These are phyloP conservation scores for Euzetes globulus DNA, from an alignment of 2,888 invertebrate species.

Conservation along the genomic window DNA sequence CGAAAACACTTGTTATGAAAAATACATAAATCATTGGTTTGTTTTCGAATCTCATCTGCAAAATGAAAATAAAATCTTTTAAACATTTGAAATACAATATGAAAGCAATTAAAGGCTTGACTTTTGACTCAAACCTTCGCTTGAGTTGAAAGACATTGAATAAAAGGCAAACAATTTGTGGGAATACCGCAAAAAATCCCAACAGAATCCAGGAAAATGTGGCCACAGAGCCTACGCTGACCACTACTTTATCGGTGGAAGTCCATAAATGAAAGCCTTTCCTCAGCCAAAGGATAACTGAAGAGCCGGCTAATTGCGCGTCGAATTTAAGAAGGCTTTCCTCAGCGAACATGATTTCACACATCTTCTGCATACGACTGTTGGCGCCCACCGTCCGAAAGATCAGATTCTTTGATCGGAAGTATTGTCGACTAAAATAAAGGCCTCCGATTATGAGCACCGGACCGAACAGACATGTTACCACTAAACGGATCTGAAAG, in stretches of 20 bases:
- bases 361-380: constrained; percentile 43
- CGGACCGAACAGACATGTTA: constrained; percentile 37
- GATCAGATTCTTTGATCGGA: constrained; percentile 44
- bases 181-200: constrained; percentile 44
- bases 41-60: constrained; percentile 44
- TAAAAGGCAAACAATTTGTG: constrained; percentile 7
- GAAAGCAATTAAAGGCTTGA: not conserved
- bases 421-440: constrained; percentile 40
- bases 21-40: constrained; percentile 42
- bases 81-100: not conserved
- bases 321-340: constrained; percentile 45
- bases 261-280: constrained; percentile 29
- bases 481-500: constrained; percentile 32
- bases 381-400: constrained; percentile 46
- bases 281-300: constrained; percentile 38
- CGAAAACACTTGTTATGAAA: constrained; percentile 42
- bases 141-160: constrained; percentile 11
- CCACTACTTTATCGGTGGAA: constrained; percentile 42
- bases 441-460: constrained; percentile 37
- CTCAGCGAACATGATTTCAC: constrained; percentile 43
- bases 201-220: constrained; percentile 43
- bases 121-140: not conserved
- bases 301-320: constrained; percentile 45
- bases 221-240: constrained; percentile 43
- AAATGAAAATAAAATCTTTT: not conserved